Evolutionary conservation across 2,888 invertebrate genomes (phyloP).

Genomic region (Opisthograptis luteolata): DNA sequence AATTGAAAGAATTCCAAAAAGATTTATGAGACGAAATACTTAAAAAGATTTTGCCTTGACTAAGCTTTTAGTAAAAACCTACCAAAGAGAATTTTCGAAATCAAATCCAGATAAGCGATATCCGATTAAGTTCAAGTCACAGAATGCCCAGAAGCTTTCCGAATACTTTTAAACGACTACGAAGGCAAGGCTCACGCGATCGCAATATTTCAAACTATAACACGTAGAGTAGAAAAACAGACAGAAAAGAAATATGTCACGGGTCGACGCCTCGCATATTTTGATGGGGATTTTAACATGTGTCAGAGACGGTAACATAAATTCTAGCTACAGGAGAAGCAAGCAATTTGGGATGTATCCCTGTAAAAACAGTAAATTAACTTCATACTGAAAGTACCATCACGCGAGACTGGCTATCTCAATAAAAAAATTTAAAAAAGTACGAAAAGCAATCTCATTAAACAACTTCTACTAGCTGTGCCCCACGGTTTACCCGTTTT

Average conservation of each 20-base stretch:
- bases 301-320: constrained; percentile 63
- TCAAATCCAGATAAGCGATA: constrained; percentile 2
- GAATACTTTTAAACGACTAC: constrained; percentile 28
- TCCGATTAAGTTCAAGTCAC: constrained; percentile 20
- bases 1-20: too few species aligned
- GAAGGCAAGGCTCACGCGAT: constrained; percentile 32
- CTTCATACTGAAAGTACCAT: not conserved
- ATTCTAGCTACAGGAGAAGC: constrained; percentile 55
- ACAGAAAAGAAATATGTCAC: constrained; percentile 54
- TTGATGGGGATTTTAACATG: constrained; percentile 62
- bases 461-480: too few species aligned
- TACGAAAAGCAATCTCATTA: too few species aligned
- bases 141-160: constrained; percentile 20
- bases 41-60: too few species aligned
- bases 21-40: too few species aligned
- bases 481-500: too few species aligned
- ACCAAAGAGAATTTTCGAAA: too few species aligned
- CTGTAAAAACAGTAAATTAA: constrained; percentile 13
- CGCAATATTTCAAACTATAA: constrained; percentile 38
- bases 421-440: too few species aligned
- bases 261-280: constrained; percentile 61
- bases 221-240: constrained; percentile 39
- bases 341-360: constrained; percentile 25
- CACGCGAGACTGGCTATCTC: too few species aligned
- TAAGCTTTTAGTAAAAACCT: too few species aligned